Conservation (phyloP, 2,797 vertebrate species). For the Monodelphis domestica region DNA sequence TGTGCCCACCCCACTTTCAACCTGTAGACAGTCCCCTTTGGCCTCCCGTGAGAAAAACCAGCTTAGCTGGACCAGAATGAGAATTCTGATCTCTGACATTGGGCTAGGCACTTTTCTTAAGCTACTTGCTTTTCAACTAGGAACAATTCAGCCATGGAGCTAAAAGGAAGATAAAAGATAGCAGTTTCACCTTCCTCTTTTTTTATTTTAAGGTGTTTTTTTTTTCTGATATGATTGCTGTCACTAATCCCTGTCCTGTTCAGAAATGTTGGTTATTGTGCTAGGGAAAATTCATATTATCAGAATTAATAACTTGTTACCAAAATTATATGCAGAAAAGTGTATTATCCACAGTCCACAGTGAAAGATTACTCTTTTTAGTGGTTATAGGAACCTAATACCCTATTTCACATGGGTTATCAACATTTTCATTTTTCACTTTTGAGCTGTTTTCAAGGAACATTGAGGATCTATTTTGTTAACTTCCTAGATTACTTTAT, state of each 20-base stretch:
- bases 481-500: background rate
- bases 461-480: background rate
- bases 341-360: background rate
- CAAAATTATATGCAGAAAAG: background rate
- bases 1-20: too few species aligned
- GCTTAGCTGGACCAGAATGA: too few species aligned
- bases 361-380: background rate
- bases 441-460: background rate
- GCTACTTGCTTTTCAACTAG: background rate
- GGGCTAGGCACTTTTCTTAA: background rate
- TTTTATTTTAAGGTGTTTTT: background rate
- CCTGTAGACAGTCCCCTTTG: too few species aligned
- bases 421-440: background rate
- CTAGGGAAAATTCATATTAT: background rate
- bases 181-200: background rate
- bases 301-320: background rate
- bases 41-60: too few species aligned
- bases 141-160: background rate
- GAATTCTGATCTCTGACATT: background rate
- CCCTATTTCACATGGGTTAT: background rate
- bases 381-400: background rate
- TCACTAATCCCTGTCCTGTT: background rate
- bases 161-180: background rate
- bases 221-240: background rate
- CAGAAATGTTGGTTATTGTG: background rate